Percentiles rank a stretch among this genome's conserved stretches.
Evolutionary conservation across 2,888 invertebrate species (phyloP).

Genomic region (Baccha elongata): DNA sequence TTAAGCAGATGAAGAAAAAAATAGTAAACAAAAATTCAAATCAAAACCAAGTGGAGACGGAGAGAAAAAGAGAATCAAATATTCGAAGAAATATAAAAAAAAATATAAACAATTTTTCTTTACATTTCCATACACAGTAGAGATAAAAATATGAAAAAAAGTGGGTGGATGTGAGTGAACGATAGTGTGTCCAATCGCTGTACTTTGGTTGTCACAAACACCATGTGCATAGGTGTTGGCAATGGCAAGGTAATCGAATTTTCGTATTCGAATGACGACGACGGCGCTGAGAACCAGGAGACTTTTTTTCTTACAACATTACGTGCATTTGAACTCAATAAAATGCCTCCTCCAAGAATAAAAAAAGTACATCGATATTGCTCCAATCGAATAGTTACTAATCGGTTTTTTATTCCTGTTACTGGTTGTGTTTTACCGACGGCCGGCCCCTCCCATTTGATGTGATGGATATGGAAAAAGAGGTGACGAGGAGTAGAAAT

Average conservation of each 20-base stretch:
- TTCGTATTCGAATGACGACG: slow-evolving; percentile 67
- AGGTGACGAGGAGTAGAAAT: neutral
- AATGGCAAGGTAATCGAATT: slow-evolving; percentile 73
- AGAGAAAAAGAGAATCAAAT: slow-evolving; percentile 72
- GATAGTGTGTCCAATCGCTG: slow-evolving; percentile 71
- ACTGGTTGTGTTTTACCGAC: slow-evolving; percentile 64
- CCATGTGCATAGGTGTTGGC: slow-evolving; percentile 73
- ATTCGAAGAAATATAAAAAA: slow-evolving; percentile 42
- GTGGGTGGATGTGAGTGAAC: slow-evolving; percentile 73
- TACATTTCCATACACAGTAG: slow-evolving; percentile 69
- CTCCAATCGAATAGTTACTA: slow-evolving; percentile 73
- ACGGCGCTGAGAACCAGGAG: slow-evolving; percentile 61
- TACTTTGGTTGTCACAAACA: slow-evolving; percentile 73
- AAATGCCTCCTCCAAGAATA: slow-evolving; percentile 3
- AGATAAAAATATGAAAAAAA: slow-evolving; percentile 73
- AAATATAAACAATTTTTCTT: slow-evolving; percentile 56
- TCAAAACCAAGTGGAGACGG: slow-evolving; percentile 72
- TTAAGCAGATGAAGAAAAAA: slow-evolving; percentile 40
- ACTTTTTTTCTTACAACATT: slow-evolving; percentile 42
- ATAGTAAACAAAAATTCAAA: slow-evolving; percentile 68
- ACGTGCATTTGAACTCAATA: slow-evolving; percentile 39
- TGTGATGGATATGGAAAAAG: neutral
- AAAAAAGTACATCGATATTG: slow-evolving; percentile 69
- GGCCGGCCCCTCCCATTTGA: slow-evolving; percentile 73
- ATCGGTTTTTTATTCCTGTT: slow-evolving; percentile 73